Base-by-base conservation (phyloP, 2,797 vertebrate genomes). In the Antennarius maculatus region DNA sequence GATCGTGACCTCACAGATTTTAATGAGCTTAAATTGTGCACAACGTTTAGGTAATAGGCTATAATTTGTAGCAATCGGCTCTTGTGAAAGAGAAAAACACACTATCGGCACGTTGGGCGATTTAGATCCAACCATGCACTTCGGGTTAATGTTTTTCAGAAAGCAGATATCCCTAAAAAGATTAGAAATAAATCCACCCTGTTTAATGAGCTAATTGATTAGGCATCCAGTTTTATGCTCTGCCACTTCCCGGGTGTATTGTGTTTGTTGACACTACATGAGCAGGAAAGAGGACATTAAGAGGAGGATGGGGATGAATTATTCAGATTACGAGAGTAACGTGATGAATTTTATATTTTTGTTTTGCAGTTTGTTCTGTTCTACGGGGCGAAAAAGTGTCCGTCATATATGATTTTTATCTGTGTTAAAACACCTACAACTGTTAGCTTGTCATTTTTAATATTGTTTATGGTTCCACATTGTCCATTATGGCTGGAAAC, bases 201-300 rank as follows among this genome's bases (percentile, higher is more conserved):
- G 5, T 80, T 77, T 81, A 66, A 71, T 59, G 59, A 71, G 63
- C 50, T 82, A 75, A 81, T 81, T 81, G 68, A 84, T 82, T 71
- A 61, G 61, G 80, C 47, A 59, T 78, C 34, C 11, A 5, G 68
- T 71, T 83, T 69, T 54, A 66, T 73, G 61, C 51, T 51, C 55
- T n/a, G 60, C 42, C 58, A 45, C 61, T 62, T 59, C 51, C 52
- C 9, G 1, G n/a, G 48, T 42, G 56, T 41, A 11, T 41, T 53
- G 5, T 17, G 34, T 73, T 79, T 66, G 61, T 49, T 52, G 67
- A 67, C n/a, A 27, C 42, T 2, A 23, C 11, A 28, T 54, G 49
- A 49, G 59, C 3, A 4, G 46, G 13, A 51, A 70, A 17, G 48
- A 42, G 27, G 39, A 1, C 51, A 69, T 27, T 34, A 18, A 59